Percentiles rank a stretch among this genome's conserved stretches.
Evolutionary conservation across 2,888 invertebrate genomes (phyloP).

Genomic region (Vesta saturnalis): DNA sequence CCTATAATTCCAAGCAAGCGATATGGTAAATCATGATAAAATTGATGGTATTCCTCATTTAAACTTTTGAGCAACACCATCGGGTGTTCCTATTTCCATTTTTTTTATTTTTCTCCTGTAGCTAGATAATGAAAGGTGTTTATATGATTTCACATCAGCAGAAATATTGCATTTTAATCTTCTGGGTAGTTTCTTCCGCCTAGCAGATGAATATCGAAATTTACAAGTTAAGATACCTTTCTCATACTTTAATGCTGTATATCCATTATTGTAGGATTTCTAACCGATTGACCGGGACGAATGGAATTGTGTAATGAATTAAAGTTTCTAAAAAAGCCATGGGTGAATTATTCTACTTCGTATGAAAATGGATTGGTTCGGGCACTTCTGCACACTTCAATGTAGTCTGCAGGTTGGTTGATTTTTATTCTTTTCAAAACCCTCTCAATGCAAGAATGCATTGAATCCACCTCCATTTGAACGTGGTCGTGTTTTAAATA

Average conservation of each 20-base stretch:
- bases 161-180: background rate
- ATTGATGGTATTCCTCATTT: too few species aligned
- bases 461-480: background rate
- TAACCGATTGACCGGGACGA: background rate
- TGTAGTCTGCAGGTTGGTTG: background rate
- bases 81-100: too few species aligned
- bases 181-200: background rate
- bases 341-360: background rate
- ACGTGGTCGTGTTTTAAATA: background rate
- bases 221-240: background rate
- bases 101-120: too few species aligned
- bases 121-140: too few species aligned
- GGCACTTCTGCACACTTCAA: background rate
- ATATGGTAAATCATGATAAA: too few species aligned
- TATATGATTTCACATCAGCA: background rate
- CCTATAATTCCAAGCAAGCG: too few species aligned
- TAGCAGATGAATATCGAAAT: background rate
- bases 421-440: background rate
- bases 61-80: too few species aligned
- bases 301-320: background rate
- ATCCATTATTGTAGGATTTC: background rate
- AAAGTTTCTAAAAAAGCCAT: background rate
- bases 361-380: background rate
- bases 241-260: background rate
- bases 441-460: background rate